Evolutionary conservation across 2,113 vertebrate genomes (phyloP), one percentile per base, ranked within the genome.

Genomic region (Dicrurus megarhynchus): DNA sequence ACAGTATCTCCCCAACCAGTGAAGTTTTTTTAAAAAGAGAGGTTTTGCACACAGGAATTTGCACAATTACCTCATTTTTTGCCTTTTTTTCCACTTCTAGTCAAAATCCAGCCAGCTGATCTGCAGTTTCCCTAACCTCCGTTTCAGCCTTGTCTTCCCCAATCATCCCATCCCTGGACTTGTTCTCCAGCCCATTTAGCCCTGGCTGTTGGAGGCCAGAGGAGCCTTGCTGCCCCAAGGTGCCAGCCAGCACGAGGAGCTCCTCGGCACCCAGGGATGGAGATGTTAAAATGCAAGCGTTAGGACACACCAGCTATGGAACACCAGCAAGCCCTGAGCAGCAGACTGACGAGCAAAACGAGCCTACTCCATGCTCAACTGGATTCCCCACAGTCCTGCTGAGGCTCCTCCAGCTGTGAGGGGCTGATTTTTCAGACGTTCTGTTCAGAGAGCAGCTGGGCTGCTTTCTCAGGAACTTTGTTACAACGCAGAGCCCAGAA

Each of bases 141-240:
- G 2, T 49, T 39, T 37, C 56, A 52, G n/a, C 26, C 22, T 59
- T 50, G 39, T 4, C 37, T 2, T 22, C 13, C 24, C 20, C 16
- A 0, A 3, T 13, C 35, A 23, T 14, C 15, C 18, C 42, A 50
- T 1, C 86, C 37, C 3, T 1, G 5, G 3, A 33, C 7, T 16
- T 17, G 3, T 5, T 47, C 86, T 33, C 33, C 69, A n/a, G 49
- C 67, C 87, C 6, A 2, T 33, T 24, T 7, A 67, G 49, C 32
- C 32, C 76, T 27, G 33, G 42, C 37, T 44, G 11, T 0, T 4
- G 60, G 46, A 53, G 37, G 46, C 32, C 42, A 56, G 73, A 57
- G 20, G 39, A 84, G 53, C 22, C 33, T 13, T 2, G 20, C 18
- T 1, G 20, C 28, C 5, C 44, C 68, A 41, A 5, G 28, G 10